Evolutionary conservation across 2,113 vertebrate genomes (phyloP).

Genomic region (Sander lucioperca): DNA sequence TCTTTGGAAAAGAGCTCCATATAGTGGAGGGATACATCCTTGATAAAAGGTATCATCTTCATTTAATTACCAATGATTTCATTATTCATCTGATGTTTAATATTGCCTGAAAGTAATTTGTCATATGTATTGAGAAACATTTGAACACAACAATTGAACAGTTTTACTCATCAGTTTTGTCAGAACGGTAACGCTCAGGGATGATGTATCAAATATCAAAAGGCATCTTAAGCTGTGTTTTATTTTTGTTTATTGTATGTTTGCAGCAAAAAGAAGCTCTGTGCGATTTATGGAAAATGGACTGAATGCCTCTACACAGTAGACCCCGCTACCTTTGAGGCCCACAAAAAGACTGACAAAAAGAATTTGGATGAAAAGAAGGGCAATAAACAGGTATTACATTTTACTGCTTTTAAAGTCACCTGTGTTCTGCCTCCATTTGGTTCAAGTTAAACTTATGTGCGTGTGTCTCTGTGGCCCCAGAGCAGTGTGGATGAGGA

Average conservation of each 20-base stretch:
- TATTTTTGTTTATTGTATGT: background rate
- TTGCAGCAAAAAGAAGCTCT: conserved; percentile 96
- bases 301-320: conserved; percentile 95
- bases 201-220: background rate
- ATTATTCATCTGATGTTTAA: background rate
- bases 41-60: conserved; percentile 92
- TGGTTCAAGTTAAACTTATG: background rate
- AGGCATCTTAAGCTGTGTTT: background rate
- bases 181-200: background rate
- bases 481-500: conserved; percentile 88
- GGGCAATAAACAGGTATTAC: conserved; percentile 88
- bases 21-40: conserved; percentile 98
- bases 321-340: conserved; percentile 88
- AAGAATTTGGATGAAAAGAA: conserved; percentile 94
- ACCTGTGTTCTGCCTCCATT: background rate
- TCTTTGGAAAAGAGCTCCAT: conserved; percentile 98
- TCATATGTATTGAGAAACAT: too few relatives aligned
- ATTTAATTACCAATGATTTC: background rate
- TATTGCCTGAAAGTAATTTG: background rate
- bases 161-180: background rate
- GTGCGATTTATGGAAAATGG: conserved; percentile 97
- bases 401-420: background rate
- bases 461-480: conserved; percentile 7
- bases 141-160: too few relatives aligned
- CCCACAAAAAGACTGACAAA: conserved; percentile 93